phyloP scores from a whole-genome alignment of 1,140 invertebrate species.

The Phenacoccus solenopsis region DNA sequence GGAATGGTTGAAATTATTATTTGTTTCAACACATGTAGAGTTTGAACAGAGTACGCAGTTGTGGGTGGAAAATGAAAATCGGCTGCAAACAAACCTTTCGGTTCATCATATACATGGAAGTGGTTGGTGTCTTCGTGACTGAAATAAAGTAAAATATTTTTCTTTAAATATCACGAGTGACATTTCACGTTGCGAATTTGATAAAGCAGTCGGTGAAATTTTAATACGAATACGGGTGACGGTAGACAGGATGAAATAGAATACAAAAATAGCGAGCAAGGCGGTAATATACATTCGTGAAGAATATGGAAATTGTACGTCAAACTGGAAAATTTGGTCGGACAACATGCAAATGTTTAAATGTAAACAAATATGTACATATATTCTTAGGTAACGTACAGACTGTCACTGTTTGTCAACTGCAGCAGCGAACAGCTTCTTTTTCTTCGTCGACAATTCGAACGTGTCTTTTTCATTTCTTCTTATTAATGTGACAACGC shows the following conservation, averaged over 20 bases:
- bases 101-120: neutral
- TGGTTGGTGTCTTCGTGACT: neutral
- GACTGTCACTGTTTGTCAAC: conserved; percentile 16
- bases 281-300: conserved; percentile 10
- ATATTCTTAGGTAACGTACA: conserved; percentile 3
- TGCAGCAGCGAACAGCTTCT: conserved; percentile 11
- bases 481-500: neutral
- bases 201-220: conserved; percentile 11
- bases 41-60: too few relatives aligned
- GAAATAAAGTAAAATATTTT: neutral
- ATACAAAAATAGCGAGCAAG: conserved; percentile 8
- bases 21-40: too few relatives aligned
- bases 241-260: conserved; percentile 3
- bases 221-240: conserved; percentile 3
- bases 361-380: conserved; percentile 18
- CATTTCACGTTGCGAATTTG: neutral
- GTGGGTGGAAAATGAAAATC: too few relatives aligned
- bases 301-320: conserved; percentile 12
- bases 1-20: too few relatives aligned
- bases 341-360: conserved; percentile 18
- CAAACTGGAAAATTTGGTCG: conserved; percentile 14
- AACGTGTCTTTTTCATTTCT: conserved; percentile 10
- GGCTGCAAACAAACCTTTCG: neutral
- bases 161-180: neutral
- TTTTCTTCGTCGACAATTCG: conserved; percentile 10